Base-by-base conservation (phyloP, 2,888 invertebrate genomes). In the Eupithecia pulchellata region DNA sequence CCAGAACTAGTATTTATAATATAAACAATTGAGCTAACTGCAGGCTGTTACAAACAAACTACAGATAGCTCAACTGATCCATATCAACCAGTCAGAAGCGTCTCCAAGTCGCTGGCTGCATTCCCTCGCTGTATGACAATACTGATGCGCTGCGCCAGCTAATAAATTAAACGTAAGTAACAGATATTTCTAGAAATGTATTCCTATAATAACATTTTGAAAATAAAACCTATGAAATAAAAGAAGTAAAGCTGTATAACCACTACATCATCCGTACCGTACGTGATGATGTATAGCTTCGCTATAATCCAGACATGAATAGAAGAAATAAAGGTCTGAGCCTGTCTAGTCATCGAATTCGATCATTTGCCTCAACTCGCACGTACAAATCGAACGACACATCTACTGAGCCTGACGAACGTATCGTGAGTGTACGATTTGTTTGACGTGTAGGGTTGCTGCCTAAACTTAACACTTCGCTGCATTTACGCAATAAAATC, bases 321-420 rank as follows among this genome's bases (percentile, higher is more conserved):
- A 20, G 47, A 47, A 20, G 47, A 47, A 20, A 47, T 20, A 20
- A 47, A 20, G 20, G 20, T 20, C 30, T 30, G n/a, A 32, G 42
- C 42, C 42, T 36, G 36, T 57, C 29, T 14, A n/a, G 30, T 58
- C 58, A 58, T 58, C 55, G 14, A 17, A 47, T 8, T 29, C 47
- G 25, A 63, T 30, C 36, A 39, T 63, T 55, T 57, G 20, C 29
- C 32, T 20, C 58, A 58, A 30, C 17, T 27, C n/a, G n/a, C 68
- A 63, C 69, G 66, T 73, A 73, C 68, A 68, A 75, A 75, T 74
- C 71, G 73, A 68, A 64, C 65, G 60, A 67, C 74, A 42, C 42
- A 64, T 75, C 57, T 72, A 66, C 62, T 68, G 68, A 67, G 74
- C 71, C 58, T 61, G 58, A 17, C 42, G 63, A 30, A 71, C 58